Evolutionary conservation across 2,797 vertebrate species (phyloP).

Genomic region (Nyctalus aviator): DNA sequence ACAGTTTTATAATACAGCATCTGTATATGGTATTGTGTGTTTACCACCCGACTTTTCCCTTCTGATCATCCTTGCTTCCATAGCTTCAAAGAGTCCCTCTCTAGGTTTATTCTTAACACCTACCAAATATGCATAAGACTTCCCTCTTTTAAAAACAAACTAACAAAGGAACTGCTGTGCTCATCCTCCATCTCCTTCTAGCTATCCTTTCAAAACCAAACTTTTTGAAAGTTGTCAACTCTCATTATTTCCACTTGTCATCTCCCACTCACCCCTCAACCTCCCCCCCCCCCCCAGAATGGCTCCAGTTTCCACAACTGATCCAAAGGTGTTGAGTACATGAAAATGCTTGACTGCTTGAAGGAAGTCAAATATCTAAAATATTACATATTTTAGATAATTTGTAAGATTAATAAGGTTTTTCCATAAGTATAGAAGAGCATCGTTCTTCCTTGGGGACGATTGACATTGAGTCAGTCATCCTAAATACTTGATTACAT

Average conservation of each 20-base stretch:
- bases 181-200: neutral
- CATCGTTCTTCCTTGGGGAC: neutral
- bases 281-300: neutral
- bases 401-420: neutral
- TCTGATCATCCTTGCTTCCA: neutral
- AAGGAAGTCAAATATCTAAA: neutral
- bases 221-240: neutral
- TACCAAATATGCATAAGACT: neutral
- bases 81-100: neutral
- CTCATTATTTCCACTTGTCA: rapidly evolving
- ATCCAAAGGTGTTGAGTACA: neutral
- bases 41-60: neutral
- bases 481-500: neutral
- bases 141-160: neutral
- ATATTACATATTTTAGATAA: neutral
- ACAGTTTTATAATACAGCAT: neutral
- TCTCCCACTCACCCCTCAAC: neutral
- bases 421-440: neutral
- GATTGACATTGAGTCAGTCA: neutral
- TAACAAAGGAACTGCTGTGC: neutral
- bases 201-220: neutral
- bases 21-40: neutral
- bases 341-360: neutral
- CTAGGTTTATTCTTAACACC: neutral
- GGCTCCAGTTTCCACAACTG: too few relatives aligned